These are phyloP conservation scores for Diplazon laetatorius DNA, from an alignment of 2,888 invertebrate genomes.

Conservation along the genomic window DNA sequence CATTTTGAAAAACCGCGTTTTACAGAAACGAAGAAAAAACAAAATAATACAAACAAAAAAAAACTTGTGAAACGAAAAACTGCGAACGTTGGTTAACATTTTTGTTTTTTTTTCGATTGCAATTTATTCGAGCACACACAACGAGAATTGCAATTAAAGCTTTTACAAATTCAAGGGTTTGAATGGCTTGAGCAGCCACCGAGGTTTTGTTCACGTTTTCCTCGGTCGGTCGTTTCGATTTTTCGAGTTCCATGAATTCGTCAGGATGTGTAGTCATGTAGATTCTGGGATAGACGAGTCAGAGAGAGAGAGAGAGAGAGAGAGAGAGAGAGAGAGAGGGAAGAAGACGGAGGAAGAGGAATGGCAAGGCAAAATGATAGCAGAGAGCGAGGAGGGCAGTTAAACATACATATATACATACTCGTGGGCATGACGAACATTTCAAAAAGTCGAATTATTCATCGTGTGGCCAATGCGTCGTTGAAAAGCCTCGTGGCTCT, in stretches of 20 bases:
- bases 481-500: slow-evolving; percentile 21
- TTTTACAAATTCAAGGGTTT: neutral
- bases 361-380: no score
- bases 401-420: neutral
- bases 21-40: no score
- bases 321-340: no score
- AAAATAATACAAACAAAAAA: no score
- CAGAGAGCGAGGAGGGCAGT: neutral
- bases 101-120: no score
- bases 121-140: slow-evolving; percentile 10
- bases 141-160: slow-evolving; percentile 18
- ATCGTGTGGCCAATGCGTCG: slow-evolving; percentile 22
- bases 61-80: no score
- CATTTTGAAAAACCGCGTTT: no score
- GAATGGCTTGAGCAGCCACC: neutral
- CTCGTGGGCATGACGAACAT: no score
- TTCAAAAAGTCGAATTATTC: slow-evolving; percentile 51
- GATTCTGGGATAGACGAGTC: neutral
- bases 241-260: neutral
- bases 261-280: neutral
- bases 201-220: neutral
- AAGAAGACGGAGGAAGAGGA: neutral
- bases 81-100: no score
- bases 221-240: slow-evolving; percentile 11
- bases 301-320: neutral